Conservation (phyloP, 2,797 vertebrate species). For the Psittacula derbiana region DNA sequence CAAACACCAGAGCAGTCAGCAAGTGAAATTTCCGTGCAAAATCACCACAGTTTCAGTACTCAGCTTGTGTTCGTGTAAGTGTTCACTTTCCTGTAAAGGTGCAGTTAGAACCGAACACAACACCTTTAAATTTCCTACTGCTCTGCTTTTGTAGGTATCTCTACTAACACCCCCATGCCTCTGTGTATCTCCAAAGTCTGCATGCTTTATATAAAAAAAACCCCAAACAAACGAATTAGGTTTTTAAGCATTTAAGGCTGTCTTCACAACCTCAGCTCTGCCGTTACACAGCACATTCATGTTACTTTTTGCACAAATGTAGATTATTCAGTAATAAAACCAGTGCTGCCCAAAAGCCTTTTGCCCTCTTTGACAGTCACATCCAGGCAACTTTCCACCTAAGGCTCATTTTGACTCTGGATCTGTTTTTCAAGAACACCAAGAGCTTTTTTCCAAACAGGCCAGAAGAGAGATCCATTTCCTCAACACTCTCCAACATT, state of each 20-base stretch:
- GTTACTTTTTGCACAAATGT: neutral
- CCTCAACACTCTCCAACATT: neutral
- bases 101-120: neutral
- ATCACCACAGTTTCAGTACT: neutral
- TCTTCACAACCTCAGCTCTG: neutral
- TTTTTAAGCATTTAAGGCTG: neutral
- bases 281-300: neutral
- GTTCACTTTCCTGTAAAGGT: neutral
- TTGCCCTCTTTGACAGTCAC: neutral
- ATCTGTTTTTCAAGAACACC: neutral
- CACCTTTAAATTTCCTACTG: neutral
- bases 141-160: neutral
- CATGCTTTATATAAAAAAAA: neutral
- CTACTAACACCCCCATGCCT: neutral
- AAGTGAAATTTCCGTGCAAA: neutral
- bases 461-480: neutral
- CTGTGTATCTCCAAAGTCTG: neutral
- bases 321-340: neutral
- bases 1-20: neutral
- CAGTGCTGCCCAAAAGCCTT: neutral
- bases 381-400: neutral
- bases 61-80: neutral
- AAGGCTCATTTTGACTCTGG: neutral
- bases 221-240: fast-evolving
- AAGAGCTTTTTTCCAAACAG: neutral